A percentile compares a stretch with the other conserved stretches of the same genome.
Evolutionary conservation across 2,113 vertebrate genomes (phyloP).

Genomic region (Catagonus wagneri): DNA sequence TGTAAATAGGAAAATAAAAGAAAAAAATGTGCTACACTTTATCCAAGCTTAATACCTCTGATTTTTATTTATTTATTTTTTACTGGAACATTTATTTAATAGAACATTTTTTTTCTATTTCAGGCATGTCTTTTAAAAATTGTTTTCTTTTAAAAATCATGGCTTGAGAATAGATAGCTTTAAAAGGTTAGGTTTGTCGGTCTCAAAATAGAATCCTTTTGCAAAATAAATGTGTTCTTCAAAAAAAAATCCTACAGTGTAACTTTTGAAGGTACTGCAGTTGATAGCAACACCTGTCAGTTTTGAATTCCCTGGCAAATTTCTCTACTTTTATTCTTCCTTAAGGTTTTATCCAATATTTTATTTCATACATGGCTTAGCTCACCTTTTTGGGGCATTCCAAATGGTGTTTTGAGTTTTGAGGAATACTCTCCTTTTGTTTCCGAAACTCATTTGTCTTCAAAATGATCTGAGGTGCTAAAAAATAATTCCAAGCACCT

Average conservation of each 20-base stretch:
- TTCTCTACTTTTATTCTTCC: background rate
- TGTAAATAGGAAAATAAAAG: constrained; percentile 31
- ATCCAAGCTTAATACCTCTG: background rate
- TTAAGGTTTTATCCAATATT: background rate
- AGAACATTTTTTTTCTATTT: background rate
- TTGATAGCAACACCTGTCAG: background rate
- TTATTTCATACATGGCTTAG: background rate
- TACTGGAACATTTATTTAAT: background rate
- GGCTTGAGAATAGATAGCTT: constrained; percentile 7
- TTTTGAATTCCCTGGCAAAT: background rate
- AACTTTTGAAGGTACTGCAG: background rate
- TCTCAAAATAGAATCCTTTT: constrained; percentile 49
- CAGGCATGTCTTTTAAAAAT: background rate
- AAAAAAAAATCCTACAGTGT: background rate
- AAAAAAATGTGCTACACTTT: background rate
- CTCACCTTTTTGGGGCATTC: background rate
- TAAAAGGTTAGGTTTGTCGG: background rate
- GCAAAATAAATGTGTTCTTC: background rate
- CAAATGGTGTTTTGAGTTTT: background rate
- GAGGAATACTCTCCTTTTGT: background rate
- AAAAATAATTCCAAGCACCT: background rate
- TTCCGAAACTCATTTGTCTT: background rate
- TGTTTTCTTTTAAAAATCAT: constrained; percentile 47
- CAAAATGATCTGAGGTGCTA: background rate
- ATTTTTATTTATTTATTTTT: background rate